Base-by-base conservation (phyloP, 1,140 invertebrate species). In the Homarus americanus region DNA sequence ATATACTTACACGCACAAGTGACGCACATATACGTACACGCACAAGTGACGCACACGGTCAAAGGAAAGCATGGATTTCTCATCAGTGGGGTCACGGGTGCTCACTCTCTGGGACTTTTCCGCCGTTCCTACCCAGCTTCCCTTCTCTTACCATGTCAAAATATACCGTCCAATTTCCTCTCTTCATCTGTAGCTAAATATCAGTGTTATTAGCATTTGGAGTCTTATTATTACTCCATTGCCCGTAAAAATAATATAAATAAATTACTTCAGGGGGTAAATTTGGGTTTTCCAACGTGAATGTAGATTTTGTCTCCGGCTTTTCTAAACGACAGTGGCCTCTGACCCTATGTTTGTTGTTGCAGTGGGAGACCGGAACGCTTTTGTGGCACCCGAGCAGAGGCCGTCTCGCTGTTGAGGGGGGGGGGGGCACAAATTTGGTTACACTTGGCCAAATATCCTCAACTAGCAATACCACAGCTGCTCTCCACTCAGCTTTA, bases 61-160 rank as follows among this genome's bases (percentile, higher is more conserved):
- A 63, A 53, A 79, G 53, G 80, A 66, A 69, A 63, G 76, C 76
- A 41, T 79, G 76, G 76, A 79, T 79, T 79, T 79, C 76, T 79
- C 76, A 79, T 79, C 76, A 79, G 76, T 36, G 76, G 40, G 44
- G 9, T 28, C 9, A 36, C 40, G 72, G 76, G 40, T 79, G 76
- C 76, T 66, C 63, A 63, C 34, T 53, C 80, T 66, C 80, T 12
- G n/a, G 63, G 80, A 49, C 17, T 38, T 69, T 53, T 34, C n/a
- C 9, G 32, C 20, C 20, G 58, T 36, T 40, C 53, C 38, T 24
- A 20, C 36, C 53, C 20, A 28, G 32, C 63, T 28, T 69, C 32
- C n/a, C 9, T 7, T 3, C 28, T 20, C 32, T 38, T 34, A 24
- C 53, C n/a, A 38, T 69, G 49, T 28, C 49, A 66, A 15, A 63